These are phyloP conservation scores for Anastatus disparis DNA, from an alignment of 1,140 invertebrate species.

Conservation along the genomic window DNA sequence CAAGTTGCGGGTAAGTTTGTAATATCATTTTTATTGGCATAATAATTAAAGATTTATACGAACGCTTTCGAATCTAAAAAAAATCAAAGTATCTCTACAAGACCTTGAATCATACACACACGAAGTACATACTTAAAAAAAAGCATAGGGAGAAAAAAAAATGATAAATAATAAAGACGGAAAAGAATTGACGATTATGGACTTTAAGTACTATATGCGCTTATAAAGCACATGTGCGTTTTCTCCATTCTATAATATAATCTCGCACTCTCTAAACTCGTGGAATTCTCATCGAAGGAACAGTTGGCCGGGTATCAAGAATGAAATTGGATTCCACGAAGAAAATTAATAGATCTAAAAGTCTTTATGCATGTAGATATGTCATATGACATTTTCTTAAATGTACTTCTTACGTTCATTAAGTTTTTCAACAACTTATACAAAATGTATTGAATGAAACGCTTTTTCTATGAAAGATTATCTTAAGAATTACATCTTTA, in stretches of 20 bases:
- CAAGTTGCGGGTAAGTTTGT: conserved; percentile 81
- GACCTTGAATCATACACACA: not conserved
- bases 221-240: not conserved
- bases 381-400: too few relatives aligned
- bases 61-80: too few relatives aligned
- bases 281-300: conserved; percentile 1
- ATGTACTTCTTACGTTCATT: too few relatives aligned
- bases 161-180: not conserved
- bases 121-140: not conserved
- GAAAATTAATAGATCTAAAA: not conserved
- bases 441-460: too few relatives aligned
- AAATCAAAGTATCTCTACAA: not conserved
- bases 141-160: not conserved
- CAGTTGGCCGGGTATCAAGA: conserved; percentile 32
- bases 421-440: too few relatives aligned
- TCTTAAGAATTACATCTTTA: too few relatives aligned
- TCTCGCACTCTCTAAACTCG: too few relatives aligned
- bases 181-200: not conserved
- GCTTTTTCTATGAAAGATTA: too few relatives aligned
- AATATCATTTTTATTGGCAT: too few relatives aligned
- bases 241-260: not conserved
- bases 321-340: conserved; percentile 17
- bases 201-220: not conserved
- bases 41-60: too few relatives aligned
- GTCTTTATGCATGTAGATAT: not conserved